phyloP scores from a whole-genome alignment of 2,888 invertebrate genomes.

The Harpalus rufipes region DNA sequence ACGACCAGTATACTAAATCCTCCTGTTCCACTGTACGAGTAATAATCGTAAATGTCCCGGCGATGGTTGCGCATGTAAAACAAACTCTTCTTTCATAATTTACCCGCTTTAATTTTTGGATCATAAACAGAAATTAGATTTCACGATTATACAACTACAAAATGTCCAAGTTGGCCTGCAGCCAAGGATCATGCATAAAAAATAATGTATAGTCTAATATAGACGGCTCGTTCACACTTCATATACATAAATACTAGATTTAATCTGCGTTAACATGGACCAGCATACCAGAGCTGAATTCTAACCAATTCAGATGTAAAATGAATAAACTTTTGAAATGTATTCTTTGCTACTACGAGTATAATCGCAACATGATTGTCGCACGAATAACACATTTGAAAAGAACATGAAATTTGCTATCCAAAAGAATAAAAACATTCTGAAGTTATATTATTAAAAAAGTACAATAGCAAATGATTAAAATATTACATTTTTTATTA shows the following conservation, averaged over 20 bases:
- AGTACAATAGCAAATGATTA: too few species aligned
- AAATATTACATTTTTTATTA: too few species aligned
- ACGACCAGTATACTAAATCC: background rate
- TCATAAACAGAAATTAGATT: constrained; percentile 53
- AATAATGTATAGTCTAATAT: constrained; percentile 54
- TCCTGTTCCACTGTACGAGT: background rate
- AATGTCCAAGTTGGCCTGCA: constrained; percentile 36
- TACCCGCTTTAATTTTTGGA: constrained; percentile 31
- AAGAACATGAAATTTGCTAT: too few species aligned
- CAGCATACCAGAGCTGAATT: background rate
- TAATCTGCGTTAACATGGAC: constrained; percentile 40
- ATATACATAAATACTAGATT: constrained; percentile 55
- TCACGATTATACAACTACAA: constrained; percentile 49
- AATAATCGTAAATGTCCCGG: constrained; percentile 20
- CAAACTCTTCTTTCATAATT: constrained; percentile 47
- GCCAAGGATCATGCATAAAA: constrained; percentile 51
- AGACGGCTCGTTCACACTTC: constrained; percentile 54
- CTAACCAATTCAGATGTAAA: constrained; percentile 11
- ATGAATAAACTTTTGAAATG: constrained; percentile 4
- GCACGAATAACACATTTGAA: too few species aligned
- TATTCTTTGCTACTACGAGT: background rate
- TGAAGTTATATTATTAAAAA: too few species aligned
- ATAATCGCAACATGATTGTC: constrained; percentile 14
- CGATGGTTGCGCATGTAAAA: constrained; percentile 5
- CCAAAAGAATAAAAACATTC: too few species aligned